Conservation (phyloP, 2,113 vertebrate species). For the Mastomys coucha region DNA sequence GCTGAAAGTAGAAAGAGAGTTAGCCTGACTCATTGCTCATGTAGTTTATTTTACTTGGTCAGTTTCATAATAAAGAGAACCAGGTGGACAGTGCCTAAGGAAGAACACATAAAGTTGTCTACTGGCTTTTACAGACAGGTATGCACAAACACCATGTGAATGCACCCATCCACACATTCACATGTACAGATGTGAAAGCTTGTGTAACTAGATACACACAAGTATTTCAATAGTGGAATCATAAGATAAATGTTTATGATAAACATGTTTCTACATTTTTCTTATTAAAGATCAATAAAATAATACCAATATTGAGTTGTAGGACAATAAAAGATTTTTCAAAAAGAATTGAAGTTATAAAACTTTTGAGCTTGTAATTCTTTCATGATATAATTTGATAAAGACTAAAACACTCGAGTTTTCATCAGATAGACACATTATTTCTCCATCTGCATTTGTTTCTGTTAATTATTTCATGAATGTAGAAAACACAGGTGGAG, state of each 20-base stretch:
- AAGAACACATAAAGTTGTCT: neutral
- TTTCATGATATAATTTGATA: neutral
- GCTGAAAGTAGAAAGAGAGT: neutral
- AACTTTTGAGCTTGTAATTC: neutral
- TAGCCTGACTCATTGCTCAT: too few species aligned
- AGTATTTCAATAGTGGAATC: neutral
- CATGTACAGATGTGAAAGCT: neutral
- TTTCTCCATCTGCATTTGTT: neutral
- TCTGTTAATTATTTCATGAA: neutral
- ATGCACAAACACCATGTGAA: neutral
- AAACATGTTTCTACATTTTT: neutral
- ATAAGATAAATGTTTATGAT: neutral
- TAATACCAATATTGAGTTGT: neutral
- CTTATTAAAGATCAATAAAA: neutral
- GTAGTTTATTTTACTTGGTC: neutral
- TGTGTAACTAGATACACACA: neutral
- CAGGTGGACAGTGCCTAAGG: neutral
- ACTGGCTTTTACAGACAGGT: neutral
- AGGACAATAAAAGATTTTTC: neutral
- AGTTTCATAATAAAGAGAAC: neutral
- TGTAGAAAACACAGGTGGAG: neutral
- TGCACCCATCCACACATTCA: neutral
- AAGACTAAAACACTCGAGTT: neutral
- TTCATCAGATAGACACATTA: neutral
- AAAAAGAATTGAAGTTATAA: slow-evolving; percentile 11